Evolutionary conservation across 1,140 invertebrate species (phyloP).

Genomic region (Brachionus koreanus): DNA sequence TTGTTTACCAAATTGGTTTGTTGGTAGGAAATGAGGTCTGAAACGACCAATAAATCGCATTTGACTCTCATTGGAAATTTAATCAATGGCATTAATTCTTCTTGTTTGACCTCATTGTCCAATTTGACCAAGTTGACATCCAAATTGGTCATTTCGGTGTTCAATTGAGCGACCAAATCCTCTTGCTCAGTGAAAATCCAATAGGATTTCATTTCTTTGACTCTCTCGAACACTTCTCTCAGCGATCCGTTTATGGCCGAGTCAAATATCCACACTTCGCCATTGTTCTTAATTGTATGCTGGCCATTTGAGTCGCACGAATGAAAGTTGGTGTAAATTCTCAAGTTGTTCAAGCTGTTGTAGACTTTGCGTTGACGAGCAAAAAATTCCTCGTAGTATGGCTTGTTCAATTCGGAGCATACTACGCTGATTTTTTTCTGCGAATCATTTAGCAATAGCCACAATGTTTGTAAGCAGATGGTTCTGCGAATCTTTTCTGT

Average conservation of each 20-base stretch:
- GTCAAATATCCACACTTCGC: constrained; percentile 40
- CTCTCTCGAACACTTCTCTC: neutral
- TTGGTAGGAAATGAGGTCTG: neutral
- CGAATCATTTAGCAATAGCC: constrained; percentile 28
- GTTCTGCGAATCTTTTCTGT: constrained; percentile 24
- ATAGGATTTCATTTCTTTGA: constrained; percentile 12
- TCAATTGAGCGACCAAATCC: neutral
- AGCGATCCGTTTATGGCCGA: constrained; percentile 22
- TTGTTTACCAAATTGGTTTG: neutral
- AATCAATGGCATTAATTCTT: constrained; percentile 3
- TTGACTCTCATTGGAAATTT: constrained; percentile 19
- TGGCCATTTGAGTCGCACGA: constrained; percentile 14
- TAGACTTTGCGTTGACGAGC: constrained; percentile 39
- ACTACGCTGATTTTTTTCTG: constrained; percentile 42
- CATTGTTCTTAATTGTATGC: constrained; percentile 27
- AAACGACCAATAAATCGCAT: constrained; percentile 27
- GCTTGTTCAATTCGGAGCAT: constrained; percentile 38
- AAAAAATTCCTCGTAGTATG: constrained; percentile 41
- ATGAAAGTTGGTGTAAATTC: constrained; percentile 35
- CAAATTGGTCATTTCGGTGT: constrained; percentile 16
- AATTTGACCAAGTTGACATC: neutral
- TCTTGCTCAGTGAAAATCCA: constrained; percentile 40
- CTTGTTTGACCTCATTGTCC: neutral
- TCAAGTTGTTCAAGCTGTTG: constrained; percentile 41
- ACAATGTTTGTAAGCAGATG: constrained; percentile 41